Percentiles rank a stretch among this genome's conserved stretches.
phyloP scores from a whole-genome alignment of 2,113 vertebrate species.

The Platichthys flesus region DNA sequence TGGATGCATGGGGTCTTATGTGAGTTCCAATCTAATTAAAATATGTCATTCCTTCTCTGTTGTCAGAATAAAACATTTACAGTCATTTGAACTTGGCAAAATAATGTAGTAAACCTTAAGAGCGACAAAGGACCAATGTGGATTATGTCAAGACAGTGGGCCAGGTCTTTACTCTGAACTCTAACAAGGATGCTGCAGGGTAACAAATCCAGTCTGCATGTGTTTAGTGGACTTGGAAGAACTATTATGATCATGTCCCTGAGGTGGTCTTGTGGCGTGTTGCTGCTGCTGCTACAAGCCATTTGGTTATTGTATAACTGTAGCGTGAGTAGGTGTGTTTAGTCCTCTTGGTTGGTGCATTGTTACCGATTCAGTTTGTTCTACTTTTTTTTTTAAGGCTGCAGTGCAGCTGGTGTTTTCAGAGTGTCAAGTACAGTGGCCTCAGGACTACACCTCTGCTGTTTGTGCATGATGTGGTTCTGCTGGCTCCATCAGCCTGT shows the following conservation, averaged over 20 bases:
- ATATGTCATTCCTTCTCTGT: no score
- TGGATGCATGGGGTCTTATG: no score
- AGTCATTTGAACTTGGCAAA: no score
- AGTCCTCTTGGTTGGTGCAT: neutral
- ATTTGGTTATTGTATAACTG: neutral
- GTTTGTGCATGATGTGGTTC: neutral
- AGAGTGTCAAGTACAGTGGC: neutral
- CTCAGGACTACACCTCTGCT: neutral
- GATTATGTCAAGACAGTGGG: neutral
- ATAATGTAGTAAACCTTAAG: no score
- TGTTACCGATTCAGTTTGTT: no score
- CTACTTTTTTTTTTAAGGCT: neutral
- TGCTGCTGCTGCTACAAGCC: neutral
- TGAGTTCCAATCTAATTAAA: no score
- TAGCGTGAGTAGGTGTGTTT: neutral
- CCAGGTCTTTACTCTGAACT: no score
- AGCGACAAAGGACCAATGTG: neutral
- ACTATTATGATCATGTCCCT: neutral
- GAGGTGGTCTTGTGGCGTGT: neutral
- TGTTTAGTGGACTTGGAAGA: no score
- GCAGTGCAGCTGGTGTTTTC: neutral
- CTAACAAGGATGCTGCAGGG: no score
- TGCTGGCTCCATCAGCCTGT: neutral
- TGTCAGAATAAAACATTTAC: no score
- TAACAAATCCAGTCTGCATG: no score